These are phyloP conservation scores for Natrix natrix DNA, from an alignment of 2,797 vertebrate genomes.

Conservation along the genomic window DNA sequence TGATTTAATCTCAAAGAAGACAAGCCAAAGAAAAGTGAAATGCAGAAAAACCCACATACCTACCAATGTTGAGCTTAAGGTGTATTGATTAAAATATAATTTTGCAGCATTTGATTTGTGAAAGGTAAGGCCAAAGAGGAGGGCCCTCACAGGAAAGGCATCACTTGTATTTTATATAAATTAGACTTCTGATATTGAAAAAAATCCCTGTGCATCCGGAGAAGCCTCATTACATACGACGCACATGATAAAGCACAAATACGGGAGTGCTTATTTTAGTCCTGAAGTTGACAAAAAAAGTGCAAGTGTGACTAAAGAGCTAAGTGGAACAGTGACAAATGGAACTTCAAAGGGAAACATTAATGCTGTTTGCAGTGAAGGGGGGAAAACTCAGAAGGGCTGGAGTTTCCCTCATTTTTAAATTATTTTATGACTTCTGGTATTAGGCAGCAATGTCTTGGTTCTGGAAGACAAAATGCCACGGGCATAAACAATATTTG, in stretches of 20 bases:
- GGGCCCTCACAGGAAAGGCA: constrained; percentile 42
- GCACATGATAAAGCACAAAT: constrained; percentile 14
- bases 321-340: constrained; percentile 47
- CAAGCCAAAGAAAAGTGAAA: neutral
- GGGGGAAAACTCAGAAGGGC: constrained; percentile 11
- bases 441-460: neutral
- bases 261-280: constrained; percentile 12
- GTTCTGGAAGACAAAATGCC: constrained; percentile 12
- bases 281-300: constrained; percentile 43
- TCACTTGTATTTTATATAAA: constrained; percentile 22
- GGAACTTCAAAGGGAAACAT: constrained; percentile 41
- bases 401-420: constrained; percentile 25
- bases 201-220: constrained; percentile 31
- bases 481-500: neutral
- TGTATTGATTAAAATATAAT: constrained; percentile 46
- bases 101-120: constrained; percentile 38
- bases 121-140: constrained; percentile 32
- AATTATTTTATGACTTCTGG: neutral
- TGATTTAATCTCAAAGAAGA: neutral
- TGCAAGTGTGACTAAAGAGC: constrained; percentile 30
- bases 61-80: constrained; percentile 23
- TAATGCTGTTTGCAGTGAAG: neutral
- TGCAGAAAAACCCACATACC: neutral
- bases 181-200: constrained; percentile 37
- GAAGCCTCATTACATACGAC: constrained; percentile 23